Evolutionary conservation across 1,140 invertebrate genomes (phyloP).

Genomic region (Idris sp.): DNA sequence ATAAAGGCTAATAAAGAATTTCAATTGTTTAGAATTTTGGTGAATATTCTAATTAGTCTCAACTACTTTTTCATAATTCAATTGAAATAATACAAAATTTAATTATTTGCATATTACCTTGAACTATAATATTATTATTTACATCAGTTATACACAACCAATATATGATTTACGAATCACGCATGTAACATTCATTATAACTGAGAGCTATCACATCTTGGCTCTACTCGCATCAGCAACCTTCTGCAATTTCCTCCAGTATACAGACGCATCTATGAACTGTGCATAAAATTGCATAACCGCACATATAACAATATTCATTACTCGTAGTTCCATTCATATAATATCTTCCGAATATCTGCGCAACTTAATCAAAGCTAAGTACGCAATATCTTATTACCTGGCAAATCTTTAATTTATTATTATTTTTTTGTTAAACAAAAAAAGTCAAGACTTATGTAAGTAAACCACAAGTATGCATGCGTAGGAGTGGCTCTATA

Average conservation of each 20-base stretch:
- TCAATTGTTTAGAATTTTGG: too few relatives aligned
- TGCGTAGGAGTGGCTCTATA: constrained; percentile 21
- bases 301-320: constrained; percentile 38
- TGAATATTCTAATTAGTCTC: too few relatives aligned
- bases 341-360: constrained; percentile 41
- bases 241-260: constrained; percentile 39
- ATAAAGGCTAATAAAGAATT: too few relatives aligned
- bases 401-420: too few relatives aligned
- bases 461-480: constrained; percentile 19
- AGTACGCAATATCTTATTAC: constrained; percentile 47
- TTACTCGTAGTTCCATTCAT: constrained; percentile 28
- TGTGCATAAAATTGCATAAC: constrained; percentile 42
- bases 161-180: constrained; percentile 45
- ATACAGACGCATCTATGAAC: constrained; percentile 17
- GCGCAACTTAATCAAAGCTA: constrained; percentile 44
- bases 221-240: constrained; percentile 16
- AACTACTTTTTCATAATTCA: too few relatives aligned
- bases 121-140: too few relatives aligned
- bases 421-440: too few relatives aligned
- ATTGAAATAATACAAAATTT: too few relatives aligned
- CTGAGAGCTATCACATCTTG: constrained; percentile 6
- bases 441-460: constrained; percentile 5
- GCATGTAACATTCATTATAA: constrained; percentile 39
- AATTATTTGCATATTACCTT: too few relatives aligned
- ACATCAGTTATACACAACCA: constrained; percentile 17